A percentile compares a stretch with the other conserved stretches of the same genome.
phyloP scores from a whole-genome alignment of 2,888 invertebrate genomes.

The Drosophila tanythrix region DNA sequence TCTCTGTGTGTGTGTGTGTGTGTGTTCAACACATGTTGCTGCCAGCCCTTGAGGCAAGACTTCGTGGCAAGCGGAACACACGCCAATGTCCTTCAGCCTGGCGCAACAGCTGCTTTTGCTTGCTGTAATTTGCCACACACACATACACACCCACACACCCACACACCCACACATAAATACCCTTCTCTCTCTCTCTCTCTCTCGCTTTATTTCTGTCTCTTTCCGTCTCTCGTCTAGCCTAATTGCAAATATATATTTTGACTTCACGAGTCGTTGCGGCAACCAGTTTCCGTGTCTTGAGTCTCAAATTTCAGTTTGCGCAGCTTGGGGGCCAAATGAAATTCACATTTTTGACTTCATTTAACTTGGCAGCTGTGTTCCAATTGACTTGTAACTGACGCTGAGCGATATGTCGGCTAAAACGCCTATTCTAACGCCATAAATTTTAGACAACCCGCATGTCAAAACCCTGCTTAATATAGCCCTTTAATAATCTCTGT shows the following conservation, averaged over 20 bases:
- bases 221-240: conserved; percentile 32
- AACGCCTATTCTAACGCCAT: conserved; percentile 30
- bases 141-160: conserved; percentile 5
- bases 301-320: conserved; percentile 17
- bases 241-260: conserved; percentile 62
- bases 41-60: conserved; percentile 31
- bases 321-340: conserved; percentile 61
- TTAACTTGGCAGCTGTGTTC: conserved; percentile 67
- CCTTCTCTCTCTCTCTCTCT: not conserved
- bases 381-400: conserved; percentile 69
- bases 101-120: conserved; percentile 65
- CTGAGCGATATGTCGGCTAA: conserved; percentile 58
- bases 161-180: not conserved
- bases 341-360: conserved; percentile 79
- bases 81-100: conserved; percentile 36
- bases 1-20: conserved; percentile 3
- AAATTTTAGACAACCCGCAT: conserved; percentile 17
- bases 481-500: not conserved
- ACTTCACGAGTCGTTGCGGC: conserved; percentile 62
- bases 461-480: not conserved
- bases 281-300: conserved; percentile 35
- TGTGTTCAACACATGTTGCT: conserved; percentile 64
- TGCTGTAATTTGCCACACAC: conserved; percentile 52
- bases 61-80: conserved; percentile 30
- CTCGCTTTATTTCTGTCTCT: not conserved